Base-by-base conservation (phyloP, 1,140 invertebrate species). In the Drosophila repletoides region DNA sequence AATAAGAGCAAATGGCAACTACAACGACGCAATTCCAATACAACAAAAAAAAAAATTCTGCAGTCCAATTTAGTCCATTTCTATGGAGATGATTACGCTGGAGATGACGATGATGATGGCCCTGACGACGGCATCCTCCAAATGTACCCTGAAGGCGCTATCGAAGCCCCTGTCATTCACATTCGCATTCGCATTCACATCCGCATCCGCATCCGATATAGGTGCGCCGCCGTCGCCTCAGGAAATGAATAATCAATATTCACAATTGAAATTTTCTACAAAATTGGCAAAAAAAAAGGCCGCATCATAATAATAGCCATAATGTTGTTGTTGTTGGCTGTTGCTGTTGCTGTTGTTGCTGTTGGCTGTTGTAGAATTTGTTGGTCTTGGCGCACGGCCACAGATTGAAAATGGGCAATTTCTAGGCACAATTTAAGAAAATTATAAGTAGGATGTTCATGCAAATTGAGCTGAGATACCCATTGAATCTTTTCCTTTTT, bases 231-330 rank as follows among this genome's bases (percentile, higher is more conserved):
- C 36, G 46, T 53, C 33, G 59, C 71, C 43, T 53, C 48, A 52
- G 45, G 79, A 84, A 83, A 83, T 83, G 74, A 83, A 83, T 83
- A 83, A 83, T 83, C 79, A 84, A 83, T 84, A 83, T 71, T 84
- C 79, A 77, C 66, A 84, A 83, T 84, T 84, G 52, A 83, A 77
- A 84, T 79, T 74, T 77, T 84, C 74, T 67, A 71, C 63, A 84
- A n/a, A 84, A 83, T 83, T 84, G 77, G 64, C 79, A 81, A 81
- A n/a, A n/a, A n/a, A n/a, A n/a, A 61, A 43, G 53, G 46, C 48
- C 48, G 41, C 49, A 60, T 21, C 41, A 67, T 48, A 26, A 76
- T 66, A 69, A 77, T 69, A 67, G 34, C 64, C 49, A 40, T 45
- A 56, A 66, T 56, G 66, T 65, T 59, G 51, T 40, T 61, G 41